Conservation (phyloP, 2,797 vertebrate species). For the Vireo griseus region DNA sequence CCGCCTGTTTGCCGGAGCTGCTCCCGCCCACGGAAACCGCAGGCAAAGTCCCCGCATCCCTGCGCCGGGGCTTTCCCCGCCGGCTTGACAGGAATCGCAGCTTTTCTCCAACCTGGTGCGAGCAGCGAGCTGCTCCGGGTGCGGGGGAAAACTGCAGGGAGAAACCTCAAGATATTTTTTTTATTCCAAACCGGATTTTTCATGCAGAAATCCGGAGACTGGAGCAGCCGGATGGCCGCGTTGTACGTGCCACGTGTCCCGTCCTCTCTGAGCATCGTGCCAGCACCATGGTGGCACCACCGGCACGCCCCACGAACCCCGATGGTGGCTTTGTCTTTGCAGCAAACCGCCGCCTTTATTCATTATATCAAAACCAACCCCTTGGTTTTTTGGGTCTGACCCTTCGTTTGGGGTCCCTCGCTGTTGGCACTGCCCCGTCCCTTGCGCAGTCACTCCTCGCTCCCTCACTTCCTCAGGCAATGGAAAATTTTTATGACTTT, state of each 20-base stretch:
- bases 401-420: not conserved
- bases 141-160: not conserved
- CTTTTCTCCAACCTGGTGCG: not conserved
- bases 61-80: not conserved
- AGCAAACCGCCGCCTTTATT: fast-evolving
- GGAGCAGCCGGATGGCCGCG: fast-evolving
- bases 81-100: not conserved
- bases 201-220: fast-evolving
- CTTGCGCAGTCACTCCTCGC: not conserved
- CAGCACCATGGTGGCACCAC: not conserved
- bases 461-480: not conserved
- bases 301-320: not conserved
- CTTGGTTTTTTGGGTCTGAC: not conserved
- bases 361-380: not conserved
- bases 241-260: fast-evolving
- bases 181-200: not conserved
- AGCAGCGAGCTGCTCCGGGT: not conserved
- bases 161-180: fast-evolving
- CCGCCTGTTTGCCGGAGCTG: not conserved
- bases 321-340: fast-evolving
- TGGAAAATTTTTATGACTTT: constrained; percentile 41
- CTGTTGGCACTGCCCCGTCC: not conserved
- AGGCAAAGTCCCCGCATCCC: constrained; percentile 31
- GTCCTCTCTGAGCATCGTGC: not conserved
- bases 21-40: constrained; percentile 21